Evolutionary conservation across 1,140 invertebrate genomes (phyloP).

Genomic region (Eumaeus atala): DNA sequence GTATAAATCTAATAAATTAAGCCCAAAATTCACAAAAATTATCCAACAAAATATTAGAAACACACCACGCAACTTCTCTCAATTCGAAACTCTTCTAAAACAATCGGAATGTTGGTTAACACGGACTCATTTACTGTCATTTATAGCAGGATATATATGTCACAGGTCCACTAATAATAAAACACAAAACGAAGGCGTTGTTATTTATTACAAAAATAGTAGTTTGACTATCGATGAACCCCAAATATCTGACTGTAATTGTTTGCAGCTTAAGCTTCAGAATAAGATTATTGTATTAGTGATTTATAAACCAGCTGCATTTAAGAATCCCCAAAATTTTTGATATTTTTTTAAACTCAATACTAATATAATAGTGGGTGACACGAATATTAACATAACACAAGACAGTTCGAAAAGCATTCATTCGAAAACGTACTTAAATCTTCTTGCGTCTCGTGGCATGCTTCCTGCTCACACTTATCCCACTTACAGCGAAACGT

Average conservation of each 20-base stretch:
- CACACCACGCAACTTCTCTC: conserved; percentile 9
- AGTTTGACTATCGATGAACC: conserved; percentile 2
- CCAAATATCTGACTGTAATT: neutral
- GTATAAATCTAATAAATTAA: too few species aligned
- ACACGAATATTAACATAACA: conserved; percentile 14
- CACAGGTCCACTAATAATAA: conserved; percentile 1
- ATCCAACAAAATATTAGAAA: conserved; percentile 17
- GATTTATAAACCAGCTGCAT: conserved; percentile 3
- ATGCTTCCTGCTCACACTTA: conserved; percentile 16
- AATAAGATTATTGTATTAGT: conserved; percentile 7
- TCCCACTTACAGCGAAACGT: conserved; percentile 19
- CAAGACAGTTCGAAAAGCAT: neutral
- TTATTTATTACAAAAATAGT: conserved; percentile 3
- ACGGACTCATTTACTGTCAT: neutral
- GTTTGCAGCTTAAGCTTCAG: neutral
- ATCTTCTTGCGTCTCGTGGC: conserved; percentile 18
- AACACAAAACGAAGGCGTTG: conserved; percentile 15
- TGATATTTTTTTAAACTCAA: neutral
- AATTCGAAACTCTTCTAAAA: neutral
- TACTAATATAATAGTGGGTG: neutral
- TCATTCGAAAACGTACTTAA: conserved; percentile 15
- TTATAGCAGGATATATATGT: conserved; percentile 5
- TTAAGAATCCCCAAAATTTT: conserved; percentile 8
- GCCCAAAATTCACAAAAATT: neutral
- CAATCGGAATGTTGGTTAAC: conserved; percentile 15